phyloP scores from a whole-genome alignment of 2,888 invertebrate species.

The Chloroclystis v-ata region DNA sequence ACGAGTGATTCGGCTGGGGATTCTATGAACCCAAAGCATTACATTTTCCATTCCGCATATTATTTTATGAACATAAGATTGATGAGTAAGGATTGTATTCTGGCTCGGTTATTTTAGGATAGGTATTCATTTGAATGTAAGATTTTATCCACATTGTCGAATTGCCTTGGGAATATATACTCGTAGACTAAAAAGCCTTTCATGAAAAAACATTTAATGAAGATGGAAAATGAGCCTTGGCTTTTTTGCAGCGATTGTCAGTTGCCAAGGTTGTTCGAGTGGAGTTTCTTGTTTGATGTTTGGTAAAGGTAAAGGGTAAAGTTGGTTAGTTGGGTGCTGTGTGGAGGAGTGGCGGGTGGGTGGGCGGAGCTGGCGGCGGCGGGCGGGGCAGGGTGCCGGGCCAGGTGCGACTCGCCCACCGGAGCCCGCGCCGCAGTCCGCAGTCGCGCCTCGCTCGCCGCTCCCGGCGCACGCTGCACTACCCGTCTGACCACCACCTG shows the following conservation, averaged over 20 bases:
- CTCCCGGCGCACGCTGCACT: slow-evolving; percentile 46
- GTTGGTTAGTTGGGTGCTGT: slow-evolving; percentile 49
- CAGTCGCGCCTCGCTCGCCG: slow-evolving; percentile 66
- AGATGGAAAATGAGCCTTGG: too few relatives aligned
- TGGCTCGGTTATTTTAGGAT: too few relatives aligned
- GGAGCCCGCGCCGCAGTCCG: slow-evolving; percentile 44
- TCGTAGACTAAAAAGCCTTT: too few relatives aligned
- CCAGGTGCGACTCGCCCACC: slow-evolving; percentile 62
- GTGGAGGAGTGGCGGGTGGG: slow-evolving; percentile 43
- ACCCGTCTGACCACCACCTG: slow-evolving; percentile 41
- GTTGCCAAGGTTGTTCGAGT: too few relatives aligned
- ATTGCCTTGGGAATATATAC: too few relatives aligned
- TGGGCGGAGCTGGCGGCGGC: slow-evolving; percentile 54
- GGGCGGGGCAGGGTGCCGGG: slow-evolving; percentile 70
- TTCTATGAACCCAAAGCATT: slow-evolving; percentile 32
- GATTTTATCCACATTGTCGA: background rate
- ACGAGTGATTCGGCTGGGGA: slow-evolving; percentile 56
- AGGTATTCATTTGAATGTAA: background rate
- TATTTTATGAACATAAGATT: slow-evolving; percentile 15
- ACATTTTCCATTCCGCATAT: slow-evolving; percentile 14
- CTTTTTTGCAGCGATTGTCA: too few relatives aligned
- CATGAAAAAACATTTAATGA: too few relatives aligned
- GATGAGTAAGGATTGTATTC: slow-evolving; percentile 3
- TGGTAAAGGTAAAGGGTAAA: slow-evolving; percentile 5
- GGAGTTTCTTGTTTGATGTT: too few relatives aligned